A percentile compares a stretch with the other conserved stretches of the same genome.
These are phyloP conservation scores for Polydrusus pterygomalis DNA, from an alignment of 2,888 invertebrate genomes.

Conservation along the genomic window DNA sequence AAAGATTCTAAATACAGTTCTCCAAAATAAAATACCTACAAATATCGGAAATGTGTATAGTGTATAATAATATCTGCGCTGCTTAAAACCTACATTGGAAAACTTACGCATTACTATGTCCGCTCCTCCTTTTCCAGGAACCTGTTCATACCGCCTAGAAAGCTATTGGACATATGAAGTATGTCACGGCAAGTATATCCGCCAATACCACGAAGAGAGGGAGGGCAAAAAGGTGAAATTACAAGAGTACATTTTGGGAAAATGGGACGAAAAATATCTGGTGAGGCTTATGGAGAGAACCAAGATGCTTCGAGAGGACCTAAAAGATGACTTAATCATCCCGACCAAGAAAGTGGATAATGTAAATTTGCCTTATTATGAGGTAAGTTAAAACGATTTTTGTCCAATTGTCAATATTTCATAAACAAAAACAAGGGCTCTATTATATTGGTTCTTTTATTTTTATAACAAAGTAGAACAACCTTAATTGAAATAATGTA, in stretches of 20 bases:
- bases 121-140: constrained; percentile 21
- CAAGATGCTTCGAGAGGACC: constrained; percentile 65
- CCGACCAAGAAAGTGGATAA: constrained; percentile 88
- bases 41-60: no score
- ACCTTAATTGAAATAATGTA: no score
- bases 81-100: no score
- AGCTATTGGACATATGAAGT: constrained; percentile 98
- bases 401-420: background rate
- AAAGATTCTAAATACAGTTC: no score
- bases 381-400: constrained; percentile 73
- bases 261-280: constrained; percentile 81
- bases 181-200: constrained; percentile 92
- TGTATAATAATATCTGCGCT: no score
- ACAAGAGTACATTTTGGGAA: constrained; percentile 91
- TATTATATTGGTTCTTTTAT: no score
- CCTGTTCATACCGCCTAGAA: constrained; percentile 81
- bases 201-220: constrained; percentile 97
- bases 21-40: no score
- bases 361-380: constrained; percentile 89
- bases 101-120: no score
- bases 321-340: constrained; percentile 72
- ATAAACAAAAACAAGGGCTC: no score
- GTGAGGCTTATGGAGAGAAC: constrained; percentile 65
- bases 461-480: no score
- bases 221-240: constrained; percentile 88